These are phyloP conservation scores for Bugulina stolonifera DNA, from an alignment of 2,888 invertebrate genomes.

Conservation along the genomic window DNA sequence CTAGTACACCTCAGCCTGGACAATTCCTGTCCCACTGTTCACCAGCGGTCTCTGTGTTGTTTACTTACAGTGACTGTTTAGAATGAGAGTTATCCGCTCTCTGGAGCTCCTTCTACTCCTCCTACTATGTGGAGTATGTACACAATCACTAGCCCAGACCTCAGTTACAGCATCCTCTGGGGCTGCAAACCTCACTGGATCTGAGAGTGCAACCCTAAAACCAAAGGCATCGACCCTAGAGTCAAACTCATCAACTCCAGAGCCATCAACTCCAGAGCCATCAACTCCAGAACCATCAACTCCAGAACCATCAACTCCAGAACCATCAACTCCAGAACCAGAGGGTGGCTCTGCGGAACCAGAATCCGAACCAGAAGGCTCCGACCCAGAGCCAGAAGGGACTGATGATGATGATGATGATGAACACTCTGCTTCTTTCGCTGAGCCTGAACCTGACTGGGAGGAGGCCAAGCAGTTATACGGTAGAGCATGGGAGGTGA, in stretches of 20 bases:
- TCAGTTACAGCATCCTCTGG: not conserved
- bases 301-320: slow-evolving; percentile 27
- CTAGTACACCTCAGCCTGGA: too few relatives aligned
- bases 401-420: not conserved
- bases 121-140: too few relatives aligned
- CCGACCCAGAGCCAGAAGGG: slow-evolving; percentile 25
- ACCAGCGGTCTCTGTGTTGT: too few relatives aligned
- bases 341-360: slow-evolving; percentile 42
- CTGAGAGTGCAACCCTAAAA: not conserved
- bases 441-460: slow-evolving; percentile 47
- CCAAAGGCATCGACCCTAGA: not conserved
- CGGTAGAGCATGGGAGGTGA: slow-evolving; percentile 60
- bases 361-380: slow-evolving; percentile 36
- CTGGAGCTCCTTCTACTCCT: not conserved
- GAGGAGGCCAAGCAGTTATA: slow-evolving; percentile 38
- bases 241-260: not conserved
- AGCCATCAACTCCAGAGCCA: slow-evolving; percentile 22
- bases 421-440: slow-evolving; percentile 29
- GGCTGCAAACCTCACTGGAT: too few relatives aligned
- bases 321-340: slow-evolving; percentile 19
- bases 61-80: too few relatives aligned
- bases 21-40: too few relatives aligned
- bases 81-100: not conserved
- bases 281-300: slow-evolving; percentile 28
- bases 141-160: too few relatives aligned